Evolutionary conservation across 2,797 vertebrate species (phyloP).

Genomic region (Gymnopithys bicolor): DNA sequence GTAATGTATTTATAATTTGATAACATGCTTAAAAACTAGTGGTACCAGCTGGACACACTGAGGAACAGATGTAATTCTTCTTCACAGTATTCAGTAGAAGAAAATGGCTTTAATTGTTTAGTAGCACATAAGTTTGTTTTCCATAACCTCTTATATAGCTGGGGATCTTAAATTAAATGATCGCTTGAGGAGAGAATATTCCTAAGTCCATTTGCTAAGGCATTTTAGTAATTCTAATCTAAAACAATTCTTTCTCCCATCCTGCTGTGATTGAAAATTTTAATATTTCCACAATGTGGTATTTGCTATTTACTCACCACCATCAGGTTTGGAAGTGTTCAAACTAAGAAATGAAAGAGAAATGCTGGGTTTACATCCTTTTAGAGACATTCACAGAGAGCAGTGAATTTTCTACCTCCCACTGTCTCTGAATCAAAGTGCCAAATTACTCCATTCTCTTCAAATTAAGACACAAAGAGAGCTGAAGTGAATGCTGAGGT

Average conservation of each 20-base stretch:
- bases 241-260: background rate
- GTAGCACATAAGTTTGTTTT: background rate
- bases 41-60: background rate
- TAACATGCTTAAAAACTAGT: background rate
- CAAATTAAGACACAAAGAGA: background rate
- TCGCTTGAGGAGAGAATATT: background rate
- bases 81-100: background rate
- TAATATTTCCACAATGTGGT: background rate
- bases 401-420: background rate
- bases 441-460: slow-evolving; percentile 12
- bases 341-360: background rate
- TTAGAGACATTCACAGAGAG: background rate
- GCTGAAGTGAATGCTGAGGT: background rate
- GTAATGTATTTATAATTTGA: background rate
- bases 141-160: background rate
- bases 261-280: background rate
- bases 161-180: background rate
- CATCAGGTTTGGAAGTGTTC: background rate
- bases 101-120: background rate
- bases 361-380: background rate
- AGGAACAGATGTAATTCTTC: background rate
- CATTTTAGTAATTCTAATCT: background rate
- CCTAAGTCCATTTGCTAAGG: background rate
- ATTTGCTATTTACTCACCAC: background rate
- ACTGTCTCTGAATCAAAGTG: background rate